Conservation (phyloP, 1,140 invertebrate species). For the Drosophila pachea region DNA sequence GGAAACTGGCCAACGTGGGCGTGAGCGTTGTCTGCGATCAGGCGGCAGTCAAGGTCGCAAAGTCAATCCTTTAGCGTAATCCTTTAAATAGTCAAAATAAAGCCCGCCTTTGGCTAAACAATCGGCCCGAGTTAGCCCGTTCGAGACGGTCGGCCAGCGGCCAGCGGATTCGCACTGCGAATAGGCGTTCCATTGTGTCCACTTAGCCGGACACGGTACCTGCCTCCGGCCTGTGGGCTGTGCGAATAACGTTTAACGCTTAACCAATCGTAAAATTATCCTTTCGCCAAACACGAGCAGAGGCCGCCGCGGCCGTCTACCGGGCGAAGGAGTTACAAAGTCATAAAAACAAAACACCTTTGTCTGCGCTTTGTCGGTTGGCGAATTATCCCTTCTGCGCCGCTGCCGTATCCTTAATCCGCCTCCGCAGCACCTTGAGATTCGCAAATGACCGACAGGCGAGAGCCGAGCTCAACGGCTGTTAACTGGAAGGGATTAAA, state of each 20-base stretch:
- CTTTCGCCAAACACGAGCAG: constrained; percentile 65
- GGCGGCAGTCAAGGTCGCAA: constrained; percentile 66
- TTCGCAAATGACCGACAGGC: constrained; percentile 56
- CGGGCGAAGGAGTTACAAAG: constrained; percentile 75
- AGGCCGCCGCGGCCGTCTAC: constrained; percentile 27
- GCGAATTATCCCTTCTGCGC: constrained; percentile 70
- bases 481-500: constrained; percentile 65
- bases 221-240: constrained; percentile 35
- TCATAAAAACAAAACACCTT: constrained; percentile 79
- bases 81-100: constrained; percentile 78
- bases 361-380: constrained; percentile 67
- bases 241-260: constrained; percentile 42
- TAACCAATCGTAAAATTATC: constrained; percentile 60
- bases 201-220: constrained; percentile 64
- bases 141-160: constrained; percentile 3
- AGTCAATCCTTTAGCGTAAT: constrained; percentile 78
- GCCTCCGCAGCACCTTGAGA: constrained; percentile 43
- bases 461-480: constrained; percentile 1
- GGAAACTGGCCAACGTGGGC: constrained; percentile 59
- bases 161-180: constrained; percentile 61
- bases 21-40: constrained; percentile 37
- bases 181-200: constrained; percentile 72
- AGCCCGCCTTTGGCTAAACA: constrained; percentile 77
- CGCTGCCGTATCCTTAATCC: constrained; percentile 70
- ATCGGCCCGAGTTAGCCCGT: constrained; percentile 52